Base-by-base conservation (phyloP, 2,113 vertebrate species). In the Galbula dea region DNA sequence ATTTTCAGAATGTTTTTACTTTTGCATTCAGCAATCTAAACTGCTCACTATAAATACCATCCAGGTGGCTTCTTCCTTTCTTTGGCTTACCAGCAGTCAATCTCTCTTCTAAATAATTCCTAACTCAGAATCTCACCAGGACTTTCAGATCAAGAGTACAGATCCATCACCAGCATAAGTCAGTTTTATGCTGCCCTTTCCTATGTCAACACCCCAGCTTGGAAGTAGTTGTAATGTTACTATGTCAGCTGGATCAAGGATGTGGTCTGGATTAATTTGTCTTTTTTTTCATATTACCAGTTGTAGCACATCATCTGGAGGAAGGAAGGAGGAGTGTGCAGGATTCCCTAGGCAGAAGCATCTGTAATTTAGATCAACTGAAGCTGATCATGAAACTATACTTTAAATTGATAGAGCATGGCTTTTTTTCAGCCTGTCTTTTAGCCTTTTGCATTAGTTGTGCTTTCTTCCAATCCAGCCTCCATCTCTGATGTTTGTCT, bases 61-160 rank as follows among this genome's bases (percentile, higher is more conserved):
- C 86, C 68, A 69, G 15, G n/a, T n/a, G 37, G 45, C n/a, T 71
- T 48, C 59, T 77, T 90, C 68, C n/a, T 89, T 82, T 55, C 57
- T 55, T 39, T 71, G 74, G 48, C 11, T 75, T 72, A 61, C 27
- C 36, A 62, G 26, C n/a, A 71, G 54, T 15, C 67, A 69, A 58
- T 8, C 15, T 76, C 41, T 77, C 61, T 66, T 55, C 66, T 94
- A 83, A 83, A 72, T 75, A 77, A 94, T 91, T 94, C 74, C 37
- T 73, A 93, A 78, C 63, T 75, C 88, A 57, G 36, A 94, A 63
- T 78, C 76, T 86, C 66, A 91, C 27, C 72, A 78, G 61, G 30
- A 90, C 57, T 90, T 88, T 74, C 51, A 81, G 68, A 83, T 36
- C 68, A 88, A 77, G n/a, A 93, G 19, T 43, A 94, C 37, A 74